phyloP scores from a whole-genome alignment of 2,888 invertebrate genomes.

The Lasiommata megera region DNA sequence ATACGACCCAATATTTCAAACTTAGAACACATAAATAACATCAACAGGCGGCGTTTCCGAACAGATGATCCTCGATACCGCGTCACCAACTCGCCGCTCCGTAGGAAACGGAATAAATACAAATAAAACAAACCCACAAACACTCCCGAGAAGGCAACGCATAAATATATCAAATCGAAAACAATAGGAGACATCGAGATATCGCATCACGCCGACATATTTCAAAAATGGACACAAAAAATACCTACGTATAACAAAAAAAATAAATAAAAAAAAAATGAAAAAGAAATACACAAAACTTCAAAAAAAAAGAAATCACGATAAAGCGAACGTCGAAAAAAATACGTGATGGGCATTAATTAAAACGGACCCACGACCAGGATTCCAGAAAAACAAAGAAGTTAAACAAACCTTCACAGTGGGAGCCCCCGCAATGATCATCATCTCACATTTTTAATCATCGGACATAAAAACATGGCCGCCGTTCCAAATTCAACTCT shows the following conservation, averaged over 20 bases:
- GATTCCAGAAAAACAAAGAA: constrained; percentile 79
- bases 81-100: constrained; percentile 61
- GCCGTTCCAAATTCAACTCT: constrained; percentile 56
- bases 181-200: constrained; percentile 78
- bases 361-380: constrained; percentile 79
- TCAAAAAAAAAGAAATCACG: constrained; percentile 47
- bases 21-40: constrained; percentile 58
- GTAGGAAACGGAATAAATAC: constrained; percentile 30
- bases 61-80: constrained; percentile 59
- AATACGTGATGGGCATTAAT: constrained; percentile 82
- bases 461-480: constrained; percentile 53
- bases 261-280: too few species aligned
- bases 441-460: constrained; percentile 81
- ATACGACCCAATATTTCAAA: constrained; percentile 47
- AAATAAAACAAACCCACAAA: constrained; percentile 49
- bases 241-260: constrained; percentile 49
- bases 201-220: constrained; percentile 77
- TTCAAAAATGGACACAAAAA: constrained; percentile 73
- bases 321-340: constrained; percentile 72
- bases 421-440: constrained; percentile 78
- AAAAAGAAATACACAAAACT: constrained; percentile 62
- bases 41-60: constrained; percentile 54
- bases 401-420: constrained; percentile 78
- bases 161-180: constrained; percentile 80
- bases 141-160: constrained; percentile 68